Evolutionary conservation across 1,140 invertebrate species (phyloP), one percentile per base, ranked within the genome.

Genomic region (Psilanteris sp.): DNA sequence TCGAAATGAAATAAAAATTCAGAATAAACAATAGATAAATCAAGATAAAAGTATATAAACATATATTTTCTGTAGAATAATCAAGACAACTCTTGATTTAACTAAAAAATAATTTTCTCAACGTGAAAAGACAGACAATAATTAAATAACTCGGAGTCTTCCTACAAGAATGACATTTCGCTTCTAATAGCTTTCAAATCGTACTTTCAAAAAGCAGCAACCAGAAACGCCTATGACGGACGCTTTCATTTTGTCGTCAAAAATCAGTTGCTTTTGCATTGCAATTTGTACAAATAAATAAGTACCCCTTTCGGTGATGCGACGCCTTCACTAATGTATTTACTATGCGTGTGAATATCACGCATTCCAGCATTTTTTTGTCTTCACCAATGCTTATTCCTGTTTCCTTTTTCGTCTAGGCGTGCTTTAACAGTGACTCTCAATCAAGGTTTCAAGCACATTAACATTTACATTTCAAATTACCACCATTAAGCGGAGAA

Each of bases 391-490:
- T 66, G 22, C 44, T 61, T 46, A 61, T 74, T 74, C 61, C 16
- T 61, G 36, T 11, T 74, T 66, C 70, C 70, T 74, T 74, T 74
- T 74, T 66, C 44, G 70, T 66, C 70, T 61, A 61, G 22, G 36
- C 27, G 10, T 29, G 29, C 16, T 59, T 70, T 22, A 44, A 26
- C 59, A 66, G 70, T 66, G 61, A 24, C 29, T 66, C 61, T 66
- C 52, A 74, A 61, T 22, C 70, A 66, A 73, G 59, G 70, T 18
- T 55, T 26, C 54, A 36, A 43, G 29, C 22, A 27, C 29, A 6
- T 57, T 7, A 0, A n/a, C 0, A 71, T 71, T 71, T 61, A 71
- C 66, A 71, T 71, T 71, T 54, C 46, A 61, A 71, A 71, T 71
- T 54, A 41, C 16, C 37, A 36, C 34, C 52, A 31, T 54, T 29